Base-by-base conservation (phyloP, 2,113 vertebrate genomes). In the Murina feae region DNA sequence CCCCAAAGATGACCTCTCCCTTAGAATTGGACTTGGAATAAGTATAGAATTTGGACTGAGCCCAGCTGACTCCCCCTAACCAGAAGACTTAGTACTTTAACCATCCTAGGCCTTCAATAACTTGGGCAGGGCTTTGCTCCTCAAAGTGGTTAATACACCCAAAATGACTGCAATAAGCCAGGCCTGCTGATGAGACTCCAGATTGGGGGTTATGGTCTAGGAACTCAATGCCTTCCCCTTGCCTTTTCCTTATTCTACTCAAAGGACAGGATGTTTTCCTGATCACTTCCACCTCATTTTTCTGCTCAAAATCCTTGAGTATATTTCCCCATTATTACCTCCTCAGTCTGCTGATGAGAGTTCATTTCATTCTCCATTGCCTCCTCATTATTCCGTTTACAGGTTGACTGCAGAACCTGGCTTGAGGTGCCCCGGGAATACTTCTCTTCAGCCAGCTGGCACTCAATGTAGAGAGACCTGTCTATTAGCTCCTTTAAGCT, bases 401-500 rank as follows among this genome's bases (percentile, higher is more conserved):
- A 96, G 88, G 95, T 60, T 95, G 95, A 91, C 5, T 68, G 84
- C 71, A 92, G 66, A 93, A 88, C 81, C 81, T 96, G 96, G 92
- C 90, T 93, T 17, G 96, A 95, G 68, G 83, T 90, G 90, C 92
- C 87, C 0, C 14, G 90, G 69, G 84, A 94, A 90, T 68, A 72
- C 93, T 93, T 97, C 85, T 97, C 96, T 94, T 96, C 93, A 30
- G 97, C 97, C 97, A 97, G 93, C 92, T 97, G 97, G 96, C 96
- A 96, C 87, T 97, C 97, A 0, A 76, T 97, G 32, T 97, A 97
- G 60, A 97, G 97, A 93, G 97, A 97, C 94, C 96, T 96, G 74
- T 97, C 96, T 97, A 97, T 97, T 92, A 97, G 92, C 42, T 97
- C 97, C 92, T 97, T 97, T 90, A 97, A 93, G 96, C 97, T 97